These are phyloP conservation scores for Melanchra persicariae DNA, from an alignment of 2,888 invertebrate genomes.

Conservation along the genomic window DNA sequence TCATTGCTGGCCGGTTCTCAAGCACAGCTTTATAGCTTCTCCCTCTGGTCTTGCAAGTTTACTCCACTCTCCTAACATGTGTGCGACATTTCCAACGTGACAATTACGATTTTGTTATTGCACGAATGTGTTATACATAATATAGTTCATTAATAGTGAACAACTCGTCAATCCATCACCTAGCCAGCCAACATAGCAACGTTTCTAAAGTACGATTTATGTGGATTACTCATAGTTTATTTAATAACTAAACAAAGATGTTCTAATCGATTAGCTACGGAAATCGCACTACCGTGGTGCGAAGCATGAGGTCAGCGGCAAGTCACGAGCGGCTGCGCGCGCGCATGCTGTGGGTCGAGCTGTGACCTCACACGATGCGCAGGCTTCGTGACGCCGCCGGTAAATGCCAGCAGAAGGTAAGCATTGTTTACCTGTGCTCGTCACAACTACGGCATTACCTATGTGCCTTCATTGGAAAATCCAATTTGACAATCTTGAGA, in stretches of 20 bases:
- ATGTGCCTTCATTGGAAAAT: constrained; percentile 29
- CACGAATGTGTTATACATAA: background rate
- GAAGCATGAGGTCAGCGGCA: constrained; percentile 62
- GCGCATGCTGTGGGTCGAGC: constrained; percentile 34
- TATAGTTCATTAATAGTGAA: no score
- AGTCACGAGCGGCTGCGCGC: constrained; percentile 63
- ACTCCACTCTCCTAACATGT: background rate
- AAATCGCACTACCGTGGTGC: constrained; percentile 46
- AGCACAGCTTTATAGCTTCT: background rate
- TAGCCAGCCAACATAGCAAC: constrained; percentile 2
- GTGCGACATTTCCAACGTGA: no score
- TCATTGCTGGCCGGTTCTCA: background rate
- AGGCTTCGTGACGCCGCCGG: constrained; percentile 51
- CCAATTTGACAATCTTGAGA: constrained; percentile 8
- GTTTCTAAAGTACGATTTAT: constrained; percentile 5
- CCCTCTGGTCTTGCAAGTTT: background rate
- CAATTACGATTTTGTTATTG: background rate
- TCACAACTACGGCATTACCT: constrained; percentile 34
- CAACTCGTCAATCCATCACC: background rate
- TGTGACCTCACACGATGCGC: constrained; percentile 62
- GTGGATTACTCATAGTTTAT: constrained; percentile 30
- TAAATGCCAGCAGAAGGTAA: constrained; percentile 32
- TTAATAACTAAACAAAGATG: constrained; percentile 41
- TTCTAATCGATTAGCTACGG: constrained; percentile 35
- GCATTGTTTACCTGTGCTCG: constrained; percentile 40